These are phyloP conservation scores for Sorex fumeus DNA, from an alignment of 2,113 vertebrate genomes.

Conservation along the genomic window DNA sequence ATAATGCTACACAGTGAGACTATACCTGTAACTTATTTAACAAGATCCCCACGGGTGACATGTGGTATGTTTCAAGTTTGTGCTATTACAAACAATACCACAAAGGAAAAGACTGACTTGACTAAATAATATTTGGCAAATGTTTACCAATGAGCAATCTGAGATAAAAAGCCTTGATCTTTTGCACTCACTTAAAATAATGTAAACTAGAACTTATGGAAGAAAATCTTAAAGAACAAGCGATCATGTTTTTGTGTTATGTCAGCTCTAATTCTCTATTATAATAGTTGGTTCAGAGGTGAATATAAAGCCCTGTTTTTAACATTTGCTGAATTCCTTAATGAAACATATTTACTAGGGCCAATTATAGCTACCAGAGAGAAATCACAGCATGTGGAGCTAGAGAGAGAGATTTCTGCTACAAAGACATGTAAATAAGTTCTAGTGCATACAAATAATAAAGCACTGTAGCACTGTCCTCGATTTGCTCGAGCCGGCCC, in stretches of 20 bases:
- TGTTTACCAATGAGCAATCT: not conserved
- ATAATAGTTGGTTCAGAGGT: too few relatives aligned
- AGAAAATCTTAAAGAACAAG: too few relatives aligned
- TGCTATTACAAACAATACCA: not conserved
- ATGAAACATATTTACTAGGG: not conserved
- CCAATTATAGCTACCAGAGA: not conserved
- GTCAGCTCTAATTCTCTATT: too few relatives aligned
- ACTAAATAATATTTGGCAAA: not conserved
- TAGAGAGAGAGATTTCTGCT: not conserved
- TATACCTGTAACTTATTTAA: not conserved
- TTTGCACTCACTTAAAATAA: too few relatives aligned
- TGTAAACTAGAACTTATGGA: too few relatives aligned
- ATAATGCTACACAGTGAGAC: not conserved
- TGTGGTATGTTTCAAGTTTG: constrained; percentile 15
- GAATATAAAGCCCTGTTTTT: not conserved
- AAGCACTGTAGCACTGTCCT: too few relatives aligned
- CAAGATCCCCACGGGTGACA: not conserved
- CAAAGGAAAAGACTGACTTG: not conserved
- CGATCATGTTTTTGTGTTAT: too few relatives aligned
- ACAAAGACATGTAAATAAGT: not conserved
- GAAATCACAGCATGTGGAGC: not conserved
- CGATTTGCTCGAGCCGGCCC: too few relatives aligned
- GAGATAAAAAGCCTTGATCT: not conserved
- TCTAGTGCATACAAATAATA: not conserved
- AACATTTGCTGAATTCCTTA: not conserved